phyloP scores from a whole-genome alignment of 2,113 vertebrate genomes.

The Rhinopomastus cyanomelas region DNA sequence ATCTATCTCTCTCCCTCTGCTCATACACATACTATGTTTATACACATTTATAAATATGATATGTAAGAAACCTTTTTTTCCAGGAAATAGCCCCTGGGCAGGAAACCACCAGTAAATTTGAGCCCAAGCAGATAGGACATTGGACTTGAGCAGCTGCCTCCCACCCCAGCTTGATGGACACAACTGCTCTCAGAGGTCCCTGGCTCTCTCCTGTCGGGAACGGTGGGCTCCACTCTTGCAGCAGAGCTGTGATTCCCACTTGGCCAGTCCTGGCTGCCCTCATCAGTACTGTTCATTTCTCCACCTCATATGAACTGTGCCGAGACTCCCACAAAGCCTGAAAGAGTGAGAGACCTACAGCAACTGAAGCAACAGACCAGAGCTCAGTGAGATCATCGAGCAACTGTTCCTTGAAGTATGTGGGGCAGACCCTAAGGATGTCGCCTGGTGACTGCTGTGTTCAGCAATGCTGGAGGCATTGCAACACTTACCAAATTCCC shows the following conservation, averaged over 20 bases:
- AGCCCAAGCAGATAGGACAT: neutral
- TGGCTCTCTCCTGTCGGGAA: neutral
- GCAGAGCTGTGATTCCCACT: neutral
- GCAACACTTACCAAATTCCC: neutral
- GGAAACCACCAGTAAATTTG: neutral
- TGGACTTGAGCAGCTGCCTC: neutral
- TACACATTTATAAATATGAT: slow-evolving; percentile 46
- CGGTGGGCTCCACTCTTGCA: neutral
- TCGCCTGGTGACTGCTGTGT: neutral
- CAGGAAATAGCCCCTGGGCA: neutral
- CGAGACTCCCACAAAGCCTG: neutral
- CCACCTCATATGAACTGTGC: neutral
- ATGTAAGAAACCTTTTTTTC: slow-evolving; percentile 17
- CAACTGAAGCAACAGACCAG: neutral
- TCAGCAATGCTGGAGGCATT: slow-evolving; percentile 11
- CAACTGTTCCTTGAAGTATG: neutral
- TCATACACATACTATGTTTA: slow-evolving; percentile 54
- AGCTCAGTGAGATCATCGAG: neutral
- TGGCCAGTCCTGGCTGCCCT: neutral
- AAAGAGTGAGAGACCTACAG: neutral
- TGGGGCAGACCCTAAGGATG: neutral
- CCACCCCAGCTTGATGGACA: neutral
- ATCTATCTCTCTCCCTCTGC: slow-evolving; percentile 34
- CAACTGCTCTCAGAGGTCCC: neutral
- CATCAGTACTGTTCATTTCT: neutral